Evolutionary conservation across 2,888 invertebrate genomes (phyloP).

Genomic region (Smittia aterrima): DNA sequence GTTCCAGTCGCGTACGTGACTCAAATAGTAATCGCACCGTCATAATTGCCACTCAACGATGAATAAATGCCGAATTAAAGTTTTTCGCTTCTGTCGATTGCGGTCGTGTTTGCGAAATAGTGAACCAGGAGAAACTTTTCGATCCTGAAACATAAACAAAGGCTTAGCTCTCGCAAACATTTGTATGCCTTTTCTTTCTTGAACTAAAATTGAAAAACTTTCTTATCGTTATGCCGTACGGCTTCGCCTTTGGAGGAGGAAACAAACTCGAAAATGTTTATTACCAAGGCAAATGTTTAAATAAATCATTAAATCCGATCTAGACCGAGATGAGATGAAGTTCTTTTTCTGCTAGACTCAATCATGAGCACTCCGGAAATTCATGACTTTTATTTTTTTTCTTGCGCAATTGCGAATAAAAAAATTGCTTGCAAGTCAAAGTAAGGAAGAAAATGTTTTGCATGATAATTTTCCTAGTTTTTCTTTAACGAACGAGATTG

Average conservation of each 20-base stretch:
- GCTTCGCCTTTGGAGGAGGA: neutral
- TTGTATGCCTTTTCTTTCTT: constrained; percentile 28
- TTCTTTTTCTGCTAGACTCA: neutral
- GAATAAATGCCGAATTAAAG: neutral
- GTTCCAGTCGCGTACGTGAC: neutral
- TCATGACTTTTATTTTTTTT: neutral
- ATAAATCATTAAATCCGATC: constrained; percentile 36
- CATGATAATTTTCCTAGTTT: neutral
- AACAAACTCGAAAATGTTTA: constrained; percentile 13
- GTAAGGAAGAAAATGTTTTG: neutral
- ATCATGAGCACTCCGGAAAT: neutral
- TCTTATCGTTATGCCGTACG: constrained; percentile 4
- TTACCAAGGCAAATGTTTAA: constrained; percentile 26
- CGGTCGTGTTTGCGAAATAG: neutral
- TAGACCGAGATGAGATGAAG: neutral
- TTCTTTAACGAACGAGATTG: no score
- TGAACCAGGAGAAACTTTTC: neutral
- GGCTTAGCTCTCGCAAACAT: constrained; percentile 13
- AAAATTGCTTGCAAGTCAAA: neutral
- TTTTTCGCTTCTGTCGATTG: neutral
- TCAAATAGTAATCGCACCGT: neutral
- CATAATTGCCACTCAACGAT: constrained; percentile 4
- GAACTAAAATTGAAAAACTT: constrained; percentile 40
- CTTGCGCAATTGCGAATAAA: neutral
- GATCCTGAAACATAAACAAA: neutral